Percentiles rank a stretch among this genome's conserved stretches.
Conservation (phyloP, 2,113 vertebrate genomes). For the Podarcis raffonei region DNA sequence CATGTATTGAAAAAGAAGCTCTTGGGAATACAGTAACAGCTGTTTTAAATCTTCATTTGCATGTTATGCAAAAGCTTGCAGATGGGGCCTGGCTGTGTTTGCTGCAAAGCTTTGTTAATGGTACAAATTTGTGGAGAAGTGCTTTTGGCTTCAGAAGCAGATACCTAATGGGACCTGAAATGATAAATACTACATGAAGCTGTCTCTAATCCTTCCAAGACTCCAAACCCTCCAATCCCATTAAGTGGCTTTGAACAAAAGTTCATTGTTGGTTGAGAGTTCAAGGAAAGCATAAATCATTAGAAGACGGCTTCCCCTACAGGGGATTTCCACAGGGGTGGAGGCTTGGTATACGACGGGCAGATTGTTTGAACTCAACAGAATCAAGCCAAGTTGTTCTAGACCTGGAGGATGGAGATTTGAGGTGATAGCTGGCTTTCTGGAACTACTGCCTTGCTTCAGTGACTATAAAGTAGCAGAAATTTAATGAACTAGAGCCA, state of each 20-base stretch:
- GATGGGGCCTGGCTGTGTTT: conserved; percentile 52
- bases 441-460: not conserved
- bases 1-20: conserved; percentile 34
- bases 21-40: conserved; percentile 30
- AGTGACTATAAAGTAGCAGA: not conserved
- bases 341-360: not conserved
- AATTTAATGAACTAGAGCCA: not conserved
- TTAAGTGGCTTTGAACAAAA: conserved; percentile 27
- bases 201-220: conserved; percentile 32
- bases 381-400: not conserved
- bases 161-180: conserved; percentile 45
- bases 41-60: conserved; percentile 52
- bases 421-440: not conserved
- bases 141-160: conserved; percentile 25
- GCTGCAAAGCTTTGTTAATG: conserved; percentile 42
- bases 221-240: conserved; percentile 38
- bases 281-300: conserved; percentile 1
- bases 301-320: not conserved
- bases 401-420: not conserved
- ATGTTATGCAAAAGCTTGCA: conserved; percentile 40
- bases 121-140: conserved; percentile 41
- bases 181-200: conserved; percentile 27
- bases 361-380: not conserved
- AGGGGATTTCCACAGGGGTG: not conserved
- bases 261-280: not conserved